Base-by-base conservation (phyloP, 64 coral and sea anemone species). In the Montipora efflorescens region DNA sequence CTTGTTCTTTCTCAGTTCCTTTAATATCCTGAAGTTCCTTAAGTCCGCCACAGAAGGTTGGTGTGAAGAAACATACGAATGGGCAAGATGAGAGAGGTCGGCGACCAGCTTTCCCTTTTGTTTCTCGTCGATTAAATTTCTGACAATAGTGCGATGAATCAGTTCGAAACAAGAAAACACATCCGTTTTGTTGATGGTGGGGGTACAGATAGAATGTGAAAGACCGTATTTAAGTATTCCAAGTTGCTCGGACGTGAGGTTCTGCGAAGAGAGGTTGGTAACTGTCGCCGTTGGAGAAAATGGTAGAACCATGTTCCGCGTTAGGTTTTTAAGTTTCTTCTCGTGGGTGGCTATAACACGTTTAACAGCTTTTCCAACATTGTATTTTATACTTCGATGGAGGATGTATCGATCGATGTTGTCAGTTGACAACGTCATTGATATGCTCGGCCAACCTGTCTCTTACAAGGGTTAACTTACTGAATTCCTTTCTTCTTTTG, bases 391-490 rank as follows among this genome's bases (percentile, higher is more conserved):
- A 53, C 50, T 15, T 16, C 48, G 47, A 8, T 58, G 13, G 13
- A 92, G 49, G 45, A 92, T 92, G 15, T 92, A 83, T 67, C 74
- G 75, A 25, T 92, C 90, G n/a, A 92, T n/a, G 16, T 15, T 23
- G 68, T 71, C n/a, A n/a, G n/a, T n/a, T 83, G 3, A 92, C 23
- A 46, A 36, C 11, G 19, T 76, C 44, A 8, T 85, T 14, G 18
- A 92, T 75, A 55, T 21, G 74, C 20, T 15, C 48, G n/a, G 72
- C 59, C 55, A 64, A 57, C 52, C 77, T 75, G 44, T 62, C 20
- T 49, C n/a, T n/a, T 20, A 43, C 81, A 21, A 14, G 78, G 80
- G 51, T 64, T 67, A 92, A 20, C 25, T 92, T 92, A 9, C 79
- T 47, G 49, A 53, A 46, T 92, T 92, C 90, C 74, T 84, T 76